Evolutionary conservation across 1,140 invertebrate genomes (phyloP), one percentile per base, ranked within the genome.

Genomic region (Drosophila seguyi): DNA sequence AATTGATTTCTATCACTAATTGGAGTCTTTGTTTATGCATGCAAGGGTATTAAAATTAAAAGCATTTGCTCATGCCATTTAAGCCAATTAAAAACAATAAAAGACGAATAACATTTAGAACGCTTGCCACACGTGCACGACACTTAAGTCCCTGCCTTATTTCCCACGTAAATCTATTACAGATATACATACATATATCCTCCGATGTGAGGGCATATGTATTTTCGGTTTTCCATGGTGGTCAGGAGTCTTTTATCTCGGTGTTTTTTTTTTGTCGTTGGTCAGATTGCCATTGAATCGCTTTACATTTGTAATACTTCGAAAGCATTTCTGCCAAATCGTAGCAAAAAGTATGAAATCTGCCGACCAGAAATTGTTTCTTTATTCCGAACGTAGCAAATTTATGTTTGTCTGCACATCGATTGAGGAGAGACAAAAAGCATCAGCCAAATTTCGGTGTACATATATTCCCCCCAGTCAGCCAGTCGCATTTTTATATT

Each of bases 291-390:
- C 78, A 63, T 52, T 59, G 77, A 90, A 90, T 81, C 59, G 71
- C 42, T 81, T 81, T 90, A 90, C 78, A 90, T 90, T 85, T 73
- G 63, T 90, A 79, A 75, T 81, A 79, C 77, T 81, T 79, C 47
- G 63, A 83, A 76, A 79, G 80, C 66, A 81, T 65, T 81, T 88
- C 63, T 60, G 53, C 27, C 60, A 82, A 77, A 87, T 53, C 29
- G 78, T 45, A 52, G 55, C 25, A 61, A 69, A 69, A 78, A 72
- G 47, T 47, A 56, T 36, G 13, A 61, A 39, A 69, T 52, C 83
- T 79, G 50, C 50, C 53, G 61, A 41, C 47, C 57, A 63, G 31
- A 88, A 84, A 80, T 75, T 88, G 85, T 78, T 80, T 83, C 80
- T 87, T 80, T 84, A 80, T 88, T 75, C 55, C 14, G 29, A 18